Evolutionary conservation across 2,888 invertebrate genomes (phyloP), one percentile per base, ranked within the genome.

Genomic region (Amiota communis): DNA sequence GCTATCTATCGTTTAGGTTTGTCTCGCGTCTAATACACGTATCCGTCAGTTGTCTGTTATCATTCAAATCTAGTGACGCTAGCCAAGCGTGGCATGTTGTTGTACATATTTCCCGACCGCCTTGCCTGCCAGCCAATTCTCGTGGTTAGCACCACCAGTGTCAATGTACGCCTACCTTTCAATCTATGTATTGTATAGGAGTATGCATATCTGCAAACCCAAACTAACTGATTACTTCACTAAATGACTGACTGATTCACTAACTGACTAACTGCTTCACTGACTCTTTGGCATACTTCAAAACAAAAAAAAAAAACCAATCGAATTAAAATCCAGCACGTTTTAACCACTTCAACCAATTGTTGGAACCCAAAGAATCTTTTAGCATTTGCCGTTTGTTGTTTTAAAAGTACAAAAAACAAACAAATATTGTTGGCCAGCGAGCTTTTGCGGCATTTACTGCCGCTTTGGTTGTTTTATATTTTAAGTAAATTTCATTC

Each of bases 131-230:
- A 59, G 23, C 20, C 12, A 59, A 8, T n/a, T 17, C 46, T 46
- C 63, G 63, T 46, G 63, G 63, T 63, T 63, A 63, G 63, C n/a
- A n/a, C 63, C 12, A 46, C 63, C 63, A 36, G 59, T 59, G 59
- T 59, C 59, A 59, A 59, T 59, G 59, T 17, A 59, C 59, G 59
- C 59, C 56, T 15, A 15, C 17, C 56, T 15, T 56, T 56, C 17
- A 1, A n/a, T 12, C 23, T 20, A 20, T 23, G n/a, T n/a, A n/a
- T n/a, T n/a, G n/a, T 59, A n/a, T 20, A 59, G n/a, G n/a, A n/a
- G n/a, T 59, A 4, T 17, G 63, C n/a, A 13, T 63, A 12, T n/a
- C 36, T 63, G 46, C 63, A 1, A 6, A 36, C 36, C 8, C 36
- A 36, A 36, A 36, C 36, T 36, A 36, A 36, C 36, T 36, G 36